Percentiles rank a stretch among this genome's conserved stretches.
Evolutionary conservation across 1,140 invertebrate genomes (phyloP).

Genomic region (Phymastichus coffea): DNA sequence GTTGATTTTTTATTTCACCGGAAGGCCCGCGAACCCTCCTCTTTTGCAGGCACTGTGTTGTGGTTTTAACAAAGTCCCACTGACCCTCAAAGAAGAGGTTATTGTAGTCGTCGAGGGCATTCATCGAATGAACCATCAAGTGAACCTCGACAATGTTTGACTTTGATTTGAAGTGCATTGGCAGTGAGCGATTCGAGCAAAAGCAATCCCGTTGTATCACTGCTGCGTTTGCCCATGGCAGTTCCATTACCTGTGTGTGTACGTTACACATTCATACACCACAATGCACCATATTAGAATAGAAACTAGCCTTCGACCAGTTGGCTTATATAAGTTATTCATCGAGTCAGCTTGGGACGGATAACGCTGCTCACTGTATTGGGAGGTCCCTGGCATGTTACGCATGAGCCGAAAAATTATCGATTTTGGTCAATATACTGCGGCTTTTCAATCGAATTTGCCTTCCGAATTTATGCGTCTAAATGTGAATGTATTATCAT

Average conservation of each 20-base stretch:
- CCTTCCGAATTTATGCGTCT: too few relatives aligned
- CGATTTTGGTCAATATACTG: too few relatives aligned
- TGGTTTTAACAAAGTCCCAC: constrained; percentile 76
- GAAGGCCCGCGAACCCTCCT: constrained; percentile 72
- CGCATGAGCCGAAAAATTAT: too few relatives aligned
- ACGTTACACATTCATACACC: too few relatives aligned
- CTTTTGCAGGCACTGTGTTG: constrained; percentile 64
- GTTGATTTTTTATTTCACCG: constrained; percentile 69
- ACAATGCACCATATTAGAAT: too few relatives aligned
- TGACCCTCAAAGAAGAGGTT: constrained; percentile 81
- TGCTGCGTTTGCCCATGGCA: constrained; percentile 69
- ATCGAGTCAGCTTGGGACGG: too few relatives aligned
- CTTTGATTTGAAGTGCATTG: constrained; percentile 76
- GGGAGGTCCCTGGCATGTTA: too few relatives aligned
- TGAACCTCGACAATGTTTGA: constrained; percentile 77
- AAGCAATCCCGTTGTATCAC: constrained; percentile 70
- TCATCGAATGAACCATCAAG: constrained; percentile 80
- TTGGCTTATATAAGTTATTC: too few relatives aligned
- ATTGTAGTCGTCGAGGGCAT: constrained; percentile 78
- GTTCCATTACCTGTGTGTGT: constrained; percentile 65
- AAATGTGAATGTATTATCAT: too few relatives aligned
- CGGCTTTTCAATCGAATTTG: too few relatives aligned
- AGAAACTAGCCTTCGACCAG: too few relatives aligned
- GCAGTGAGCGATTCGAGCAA: constrained; percentile 65
- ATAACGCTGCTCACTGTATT: too few relatives aligned